These are phyloP conservation scores for Lordiphosa collinella DNA, from an alignment of 1,140 invertebrate genomes.

Conservation along the genomic window DNA sequence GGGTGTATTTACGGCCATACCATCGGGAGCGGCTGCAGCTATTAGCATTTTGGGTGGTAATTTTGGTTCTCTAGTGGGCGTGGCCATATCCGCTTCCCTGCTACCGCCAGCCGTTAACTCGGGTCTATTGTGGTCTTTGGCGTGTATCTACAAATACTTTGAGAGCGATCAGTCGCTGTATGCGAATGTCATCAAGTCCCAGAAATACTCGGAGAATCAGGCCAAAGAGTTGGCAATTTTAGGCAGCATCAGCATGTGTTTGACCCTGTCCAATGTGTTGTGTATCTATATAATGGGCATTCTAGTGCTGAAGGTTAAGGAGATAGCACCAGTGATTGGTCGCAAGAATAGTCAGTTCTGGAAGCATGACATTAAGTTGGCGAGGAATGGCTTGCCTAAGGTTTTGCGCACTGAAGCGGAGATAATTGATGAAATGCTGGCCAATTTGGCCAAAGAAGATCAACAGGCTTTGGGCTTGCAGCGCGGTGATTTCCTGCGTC, in stretches of 20 bases:
- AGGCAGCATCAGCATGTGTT: constrained; percentile 84
- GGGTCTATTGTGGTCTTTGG: constrained; percentile 85
- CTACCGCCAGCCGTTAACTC: constrained; percentile 89
- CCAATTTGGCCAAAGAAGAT: constrained; percentile 53
- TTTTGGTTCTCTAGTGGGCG: constrained; percentile 87
- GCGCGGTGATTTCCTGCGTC: constrained; percentile 39
- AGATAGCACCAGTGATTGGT: constrained; percentile 84
- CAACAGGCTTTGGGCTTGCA: constrained; percentile 47
- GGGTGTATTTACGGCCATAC: constrained; percentile 85
- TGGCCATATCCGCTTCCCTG: constrained; percentile 89
- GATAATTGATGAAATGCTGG: constrained; percentile 65
- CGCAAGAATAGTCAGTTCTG: constrained; percentile 83
- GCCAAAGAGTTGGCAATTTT: constrained; percentile 82
- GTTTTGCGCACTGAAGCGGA: constrained; percentile 40
- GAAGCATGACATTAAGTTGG: constrained; percentile 85
- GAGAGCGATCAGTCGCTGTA: constrained; percentile 77
- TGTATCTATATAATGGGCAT: constrained; percentile 86
- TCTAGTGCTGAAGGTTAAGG: constrained; percentile 87
- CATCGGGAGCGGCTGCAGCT: constrained; percentile 88
- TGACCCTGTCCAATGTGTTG: constrained; percentile 87
- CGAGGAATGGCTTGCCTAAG: constrained; percentile 70
- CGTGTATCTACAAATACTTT: constrained; percentile 81
- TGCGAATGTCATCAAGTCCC: constrained; percentile 73
- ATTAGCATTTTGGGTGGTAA: constrained; percentile 86
- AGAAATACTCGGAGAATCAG: constrained; percentile 81